phyloP scores from a whole-genome alignment of 2,797 vertebrate species.

The Pogonophryne albipinna region DNA sequence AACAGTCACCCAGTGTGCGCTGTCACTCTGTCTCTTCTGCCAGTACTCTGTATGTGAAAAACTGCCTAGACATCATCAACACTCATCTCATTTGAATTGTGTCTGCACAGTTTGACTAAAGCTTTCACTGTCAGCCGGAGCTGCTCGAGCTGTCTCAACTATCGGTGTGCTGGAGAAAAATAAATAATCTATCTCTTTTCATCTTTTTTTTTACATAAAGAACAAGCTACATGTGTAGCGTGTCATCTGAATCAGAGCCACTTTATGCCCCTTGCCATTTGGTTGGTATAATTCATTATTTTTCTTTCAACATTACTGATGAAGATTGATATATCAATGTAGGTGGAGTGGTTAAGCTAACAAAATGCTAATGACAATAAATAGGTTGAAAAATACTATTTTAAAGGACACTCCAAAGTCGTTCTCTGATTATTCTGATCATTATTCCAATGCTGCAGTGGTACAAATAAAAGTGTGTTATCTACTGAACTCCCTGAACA shows the following conservation, averaged over 20 bases:
- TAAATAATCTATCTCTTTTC: too few relatives aligned
- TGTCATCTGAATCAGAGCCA: neutral
- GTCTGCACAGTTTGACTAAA: neutral
- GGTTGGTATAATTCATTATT: neutral
- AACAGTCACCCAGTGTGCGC: conserved; percentile 19
- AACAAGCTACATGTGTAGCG: neutral
- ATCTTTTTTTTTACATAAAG: neutral
- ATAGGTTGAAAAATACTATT: neutral
- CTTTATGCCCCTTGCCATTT: neutral
- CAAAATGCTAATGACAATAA: neutral
- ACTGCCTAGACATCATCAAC: conserved; percentile 17
- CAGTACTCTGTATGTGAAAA: conserved; percentile 9
- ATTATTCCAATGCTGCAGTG: neutral
- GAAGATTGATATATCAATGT: neutral
- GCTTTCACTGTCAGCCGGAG: conserved; percentile 4
- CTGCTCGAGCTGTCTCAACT: neutral
- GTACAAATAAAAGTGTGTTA: neutral
- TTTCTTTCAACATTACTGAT: neutral
- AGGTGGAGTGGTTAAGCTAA: neutral
- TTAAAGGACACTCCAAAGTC: neutral
- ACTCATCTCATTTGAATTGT: conserved; percentile 11
- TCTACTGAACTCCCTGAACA: neutral
- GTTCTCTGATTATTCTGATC: neutral
- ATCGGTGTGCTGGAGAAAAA: neutral
- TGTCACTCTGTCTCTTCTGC: neutral